Evolutionary conservation across 2,888 invertebrate genomes (phyloP), one percentile per base, ranked within the genome.

Genomic region (Temnothorax ravouxi): DNA sequence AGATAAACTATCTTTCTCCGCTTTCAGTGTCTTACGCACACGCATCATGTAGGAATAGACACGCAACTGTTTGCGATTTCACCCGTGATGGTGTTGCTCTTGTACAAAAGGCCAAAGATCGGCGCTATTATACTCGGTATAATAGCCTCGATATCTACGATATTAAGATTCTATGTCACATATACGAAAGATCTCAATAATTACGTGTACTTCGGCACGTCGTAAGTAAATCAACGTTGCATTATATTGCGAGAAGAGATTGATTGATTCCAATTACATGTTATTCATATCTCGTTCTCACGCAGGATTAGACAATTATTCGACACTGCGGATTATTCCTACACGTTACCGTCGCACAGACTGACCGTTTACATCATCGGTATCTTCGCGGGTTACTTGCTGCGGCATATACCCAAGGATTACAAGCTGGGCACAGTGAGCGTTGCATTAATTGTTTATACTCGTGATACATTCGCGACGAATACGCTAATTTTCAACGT

Each of bases 21-120:
- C 47, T 88, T 86, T 83, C 92, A 97, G 96, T 97, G 97, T 91
- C 94, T 97, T 34, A 97, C 97, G 0, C 97, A 97, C 88, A 97
- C 97, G 0, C 97, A 97, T 93, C 97, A 97, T 91, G 91, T 97
- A 72, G 97, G 97, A 52, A 97, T 97, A 86, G 97, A 97, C 91
- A 97, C 97, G 0, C 97, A 97, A 93, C 93, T 97, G 34, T 97
- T 97, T 91, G 95, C 96, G 0, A 90, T 96, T 25, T 96, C 97
- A 1, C 97, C 97, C 0, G 89, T 97, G 9, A 94, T 97, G 91
- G 95, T 97, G 3, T 94, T 95, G 64, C 79, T 95, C 2, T 91
- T 97, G 25, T 97, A 96, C 96, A 96, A 96, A 88, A 96, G 96
- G 95, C 97, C 96, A 3, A 95, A 95, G 85, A 88, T 92, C 11